Conservation (phyloP, 2,888 invertebrate genomes). For the Sympetrum striolatum region DNA sequence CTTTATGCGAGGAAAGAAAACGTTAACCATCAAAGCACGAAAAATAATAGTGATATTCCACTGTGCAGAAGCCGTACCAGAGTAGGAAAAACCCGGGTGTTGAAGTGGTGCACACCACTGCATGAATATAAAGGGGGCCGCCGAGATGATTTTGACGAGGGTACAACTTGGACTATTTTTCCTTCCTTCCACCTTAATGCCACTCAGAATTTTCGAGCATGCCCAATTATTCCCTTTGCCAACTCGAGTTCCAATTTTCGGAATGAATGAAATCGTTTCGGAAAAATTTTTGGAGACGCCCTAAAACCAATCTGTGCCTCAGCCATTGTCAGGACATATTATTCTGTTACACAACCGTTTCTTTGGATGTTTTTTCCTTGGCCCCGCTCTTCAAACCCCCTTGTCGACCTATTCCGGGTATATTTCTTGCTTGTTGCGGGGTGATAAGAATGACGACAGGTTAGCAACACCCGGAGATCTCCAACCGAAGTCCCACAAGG, state of each 20-base stretch:
- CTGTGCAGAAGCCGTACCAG: not conserved
- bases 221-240: slow-evolving; percentile 24
- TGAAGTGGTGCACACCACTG: slow-evolving; percentile 31
- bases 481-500: not conserved
- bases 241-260: not conserved
- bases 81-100: not conserved
- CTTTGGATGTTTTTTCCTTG: not conserved
- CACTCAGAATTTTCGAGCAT: slow-evolving; percentile 8
- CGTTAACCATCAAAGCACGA: not conserved
- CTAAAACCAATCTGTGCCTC: not conserved
- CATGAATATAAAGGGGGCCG: slow-evolving; percentile 16
- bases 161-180: not conserved
- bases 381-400: not conserved
- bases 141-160: slow-evolving; percentile 9
- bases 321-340: not conserved
- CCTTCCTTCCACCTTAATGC: not conserved
- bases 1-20: not conserved
- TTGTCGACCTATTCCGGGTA: not conserved
- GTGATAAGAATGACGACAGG: slow-evolving; percentile 24
- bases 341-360: not conserved
- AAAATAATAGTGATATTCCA: not conserved
- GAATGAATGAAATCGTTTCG: not conserved
- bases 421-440: slow-evolving; percentile 29
- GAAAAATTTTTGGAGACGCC: not conserved
- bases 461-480: not conserved